These are phyloP conservation scores for Anastrepha ludens DNA, from an alignment of 1,140 invertebrate species.

Conservation along the genomic window DNA sequence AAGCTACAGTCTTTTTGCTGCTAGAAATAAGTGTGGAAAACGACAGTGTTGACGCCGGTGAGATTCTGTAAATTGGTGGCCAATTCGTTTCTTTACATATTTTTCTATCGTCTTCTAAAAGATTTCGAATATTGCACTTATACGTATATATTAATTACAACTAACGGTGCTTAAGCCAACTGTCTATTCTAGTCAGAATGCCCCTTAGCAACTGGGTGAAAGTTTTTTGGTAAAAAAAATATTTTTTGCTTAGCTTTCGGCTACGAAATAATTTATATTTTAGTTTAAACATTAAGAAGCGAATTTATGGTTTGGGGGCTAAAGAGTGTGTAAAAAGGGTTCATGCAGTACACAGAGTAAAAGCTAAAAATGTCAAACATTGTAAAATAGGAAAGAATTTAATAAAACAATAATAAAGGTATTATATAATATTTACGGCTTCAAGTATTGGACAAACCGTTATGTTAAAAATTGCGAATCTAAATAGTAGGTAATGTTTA, in stretches of 20 bases:
- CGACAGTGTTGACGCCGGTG: background rate
- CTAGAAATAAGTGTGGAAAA: background rate
- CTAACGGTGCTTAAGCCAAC: background rate
- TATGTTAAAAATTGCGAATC: background rate
- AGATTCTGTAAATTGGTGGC: slow-evolving; percentile 13
- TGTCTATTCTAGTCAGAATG: background rate
- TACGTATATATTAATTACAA: no score
- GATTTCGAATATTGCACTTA: background rate
- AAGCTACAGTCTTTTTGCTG: background rate
- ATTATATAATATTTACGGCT: background rate
- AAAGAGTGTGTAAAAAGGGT: background rate
- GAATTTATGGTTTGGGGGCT: background rate
- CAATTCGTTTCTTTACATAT: background rate
- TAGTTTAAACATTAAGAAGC: background rate
- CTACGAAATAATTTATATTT: background rate
- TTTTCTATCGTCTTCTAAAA: background rate
- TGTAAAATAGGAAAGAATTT: slow-evolving; percentile 10
- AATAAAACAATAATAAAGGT: background rate
- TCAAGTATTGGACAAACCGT: background rate
- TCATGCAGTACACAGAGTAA: slow-evolving; percentile 20
- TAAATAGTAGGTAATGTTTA: background rate
- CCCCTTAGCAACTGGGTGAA: background rate
- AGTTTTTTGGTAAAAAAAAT: no score
- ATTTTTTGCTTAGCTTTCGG: no score
- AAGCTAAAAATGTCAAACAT: background rate